phyloP scores from a whole-genome alignment of 1,140 invertebrate species.

The Drosophila pandora region DNA sequence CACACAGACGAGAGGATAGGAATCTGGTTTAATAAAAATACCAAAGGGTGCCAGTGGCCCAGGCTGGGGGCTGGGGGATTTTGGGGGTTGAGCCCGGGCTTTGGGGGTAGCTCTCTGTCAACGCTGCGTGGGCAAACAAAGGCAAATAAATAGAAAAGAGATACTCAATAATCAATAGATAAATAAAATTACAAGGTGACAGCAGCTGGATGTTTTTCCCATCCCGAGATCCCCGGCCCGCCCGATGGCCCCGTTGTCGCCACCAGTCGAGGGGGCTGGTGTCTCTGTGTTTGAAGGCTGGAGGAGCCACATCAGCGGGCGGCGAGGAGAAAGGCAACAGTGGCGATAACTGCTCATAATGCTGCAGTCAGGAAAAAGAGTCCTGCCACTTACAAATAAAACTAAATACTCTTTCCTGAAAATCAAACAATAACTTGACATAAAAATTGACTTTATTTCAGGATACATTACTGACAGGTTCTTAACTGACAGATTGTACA shows the following conservation, averaged over 20 bases:
- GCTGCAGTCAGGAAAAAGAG: constrained; percentile 44
- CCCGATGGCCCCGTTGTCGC: not conserved
- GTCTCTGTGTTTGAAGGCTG: constrained; percentile 47
- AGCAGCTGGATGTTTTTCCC: constrained; percentile 48
- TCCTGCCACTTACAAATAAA: not conserved
- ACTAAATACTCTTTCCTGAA: not conserved
- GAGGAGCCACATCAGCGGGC: constrained; percentile 44
- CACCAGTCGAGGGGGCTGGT: not conserved
- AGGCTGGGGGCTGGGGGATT: not conserved
- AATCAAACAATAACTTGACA: too few relatives aligned
- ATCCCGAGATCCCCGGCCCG: not conserved
- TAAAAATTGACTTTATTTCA: too few relatives aligned
- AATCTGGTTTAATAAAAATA: constrained; percentile 75
- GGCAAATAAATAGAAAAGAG: constrained; percentile 82
- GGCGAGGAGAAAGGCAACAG: constrained; percentile 18
- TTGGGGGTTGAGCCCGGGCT: constrained; percentile 12
- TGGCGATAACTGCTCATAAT: constrained; percentile 74
- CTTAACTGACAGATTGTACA: not conserved
- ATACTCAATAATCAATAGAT: constrained; percentile 83
- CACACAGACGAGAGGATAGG: constrained; percentile 34
- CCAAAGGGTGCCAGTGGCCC: constrained; percentile 33
- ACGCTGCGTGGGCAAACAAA: constrained; percentile 78
- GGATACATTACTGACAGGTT: too few relatives aligned
- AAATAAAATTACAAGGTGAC: constrained; percentile 83
- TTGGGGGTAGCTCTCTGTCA: constrained; percentile 53